phyloP scores from a whole-genome alignment of 2,888 invertebrate species.

The Xylota segnis region DNA sequence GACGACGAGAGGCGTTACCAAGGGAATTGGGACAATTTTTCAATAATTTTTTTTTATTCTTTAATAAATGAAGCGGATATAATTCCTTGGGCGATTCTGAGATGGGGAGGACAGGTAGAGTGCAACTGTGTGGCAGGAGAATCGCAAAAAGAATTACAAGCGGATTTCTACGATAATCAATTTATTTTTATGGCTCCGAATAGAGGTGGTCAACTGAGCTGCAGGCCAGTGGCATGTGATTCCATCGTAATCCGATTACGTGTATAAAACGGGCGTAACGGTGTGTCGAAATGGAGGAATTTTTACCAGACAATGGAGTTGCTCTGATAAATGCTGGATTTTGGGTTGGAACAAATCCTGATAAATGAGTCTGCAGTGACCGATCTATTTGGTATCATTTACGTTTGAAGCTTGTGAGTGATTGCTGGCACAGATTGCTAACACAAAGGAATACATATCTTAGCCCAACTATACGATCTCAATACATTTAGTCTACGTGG shows the following conservation, averaged over 20 bases:
- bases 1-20: constrained; percentile 46
- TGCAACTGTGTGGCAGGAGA: constrained; percentile 10
- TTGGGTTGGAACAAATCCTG: constrained; percentile 18
- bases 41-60: constrained; percentile 33
- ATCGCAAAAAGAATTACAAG: constrained; percentile 9
- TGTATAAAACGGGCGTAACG: constrained; percentile 19
- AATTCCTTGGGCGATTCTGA: constrained; percentile 4
- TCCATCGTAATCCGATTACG: constrained; percentile 58
- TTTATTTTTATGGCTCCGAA: constrained; percentile 3
- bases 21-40: constrained; percentile 64
- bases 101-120: constrained; percentile 8
- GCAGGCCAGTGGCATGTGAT: constrained; percentile 49
- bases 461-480: no score
- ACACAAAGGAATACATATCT: no score
- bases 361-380: neutral
- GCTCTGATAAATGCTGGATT: constrained; percentile 5
- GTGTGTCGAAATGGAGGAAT: constrained; percentile 4
- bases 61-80: constrained; percentile 35
- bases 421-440: no score
- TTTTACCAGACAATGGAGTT: neutral
- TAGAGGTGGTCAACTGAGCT: constrained; percentile 57
- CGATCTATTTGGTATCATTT: neutral
- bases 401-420: no score
- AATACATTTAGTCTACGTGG: no score
- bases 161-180: neutral